Evolutionary conservation across 1,140 invertebrate species (phyloP), one percentile per base, ranked within the genome.

Genomic region (Oryctes rhinoceros): DNA sequence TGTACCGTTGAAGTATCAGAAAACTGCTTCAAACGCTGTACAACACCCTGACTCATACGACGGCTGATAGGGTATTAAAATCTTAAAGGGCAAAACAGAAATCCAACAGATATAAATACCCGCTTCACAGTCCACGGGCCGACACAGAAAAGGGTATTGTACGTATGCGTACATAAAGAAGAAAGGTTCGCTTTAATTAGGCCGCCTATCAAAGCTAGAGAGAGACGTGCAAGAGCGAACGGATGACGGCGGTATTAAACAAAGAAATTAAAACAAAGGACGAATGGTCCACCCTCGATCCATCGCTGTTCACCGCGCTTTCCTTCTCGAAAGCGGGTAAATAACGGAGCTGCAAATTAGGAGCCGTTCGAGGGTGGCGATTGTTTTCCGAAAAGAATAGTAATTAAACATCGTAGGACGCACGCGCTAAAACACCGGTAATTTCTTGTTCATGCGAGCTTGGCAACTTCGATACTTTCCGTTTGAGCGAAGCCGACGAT

Each of bases 101-200:
- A 59, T 59, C 53, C 53, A 59, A 59, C 53, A 59, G 53, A 59
- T 59, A 59, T 59, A 59, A 59, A 59, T 59, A 59, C 53, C 53
- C 53, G 53, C 53, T 59, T 59, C 18, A 59, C 53, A n/a, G 53
- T 59, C 53, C 15, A 59, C 53, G 53, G 53, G 6, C 53, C 53
- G 53, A 59, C 53, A 59, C 53, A 59, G 53, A 18, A 59, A n/a
- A 59, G 53, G 53, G 53, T 59, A 59, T 59, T 59, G 53, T 59
- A 15, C 18, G 53, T 59, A n/a, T 18, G 15, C n/a, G 53, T 59
- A 18, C 18, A 18, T 18, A 59, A 18, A 59, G 53, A 59, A 59
- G 53, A 59, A 59, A 59, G 53, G 53, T 59, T 59, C 53, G 53
- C 53, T 59, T 59, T 59, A 59, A 59, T 59, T 59, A 59, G 53